phyloP scores from a whole-genome alignment of 2,888 invertebrate species.

The Latrodectus elegans region DNA sequence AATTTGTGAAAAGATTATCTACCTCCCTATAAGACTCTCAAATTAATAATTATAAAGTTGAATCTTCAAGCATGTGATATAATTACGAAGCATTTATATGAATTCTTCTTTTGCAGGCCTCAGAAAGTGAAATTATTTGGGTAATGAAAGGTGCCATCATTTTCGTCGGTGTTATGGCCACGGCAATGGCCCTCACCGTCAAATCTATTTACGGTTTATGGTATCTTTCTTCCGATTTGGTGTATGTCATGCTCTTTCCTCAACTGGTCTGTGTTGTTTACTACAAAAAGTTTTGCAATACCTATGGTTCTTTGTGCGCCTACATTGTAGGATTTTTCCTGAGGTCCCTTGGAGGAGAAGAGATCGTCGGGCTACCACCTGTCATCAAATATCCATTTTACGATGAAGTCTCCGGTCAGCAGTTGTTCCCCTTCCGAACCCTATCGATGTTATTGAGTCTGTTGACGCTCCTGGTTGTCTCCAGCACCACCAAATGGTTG shows the following conservation, averaged over 20 bases:
- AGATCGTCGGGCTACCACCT: conserved; percentile 86
- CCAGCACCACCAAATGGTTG: conserved; percentile 87
- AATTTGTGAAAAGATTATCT: no score
- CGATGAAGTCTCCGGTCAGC: conserved; percentile 80
- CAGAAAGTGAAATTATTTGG: conserved; percentile 94
- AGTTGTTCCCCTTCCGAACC: conserved; percentile 96
- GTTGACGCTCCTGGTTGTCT: conserved; percentile 85
- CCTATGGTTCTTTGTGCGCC: conserved; percentile 94
- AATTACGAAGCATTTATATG: no score
- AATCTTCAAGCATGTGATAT: no score
- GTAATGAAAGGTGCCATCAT: conserved; percentile 93
- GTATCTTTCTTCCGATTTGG: conserved; percentile 99
- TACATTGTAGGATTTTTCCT: conserved; percentile 87
- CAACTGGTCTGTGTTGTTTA: conserved; percentile 98
- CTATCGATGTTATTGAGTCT: conserved; percentile 93
- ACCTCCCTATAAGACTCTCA: no score
- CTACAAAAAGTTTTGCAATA: conserved; percentile 94
- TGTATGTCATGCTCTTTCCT: conserved; percentile 98
- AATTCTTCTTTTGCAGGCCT: conserved; percentile 80
- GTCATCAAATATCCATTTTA: conserved; percentile 87
- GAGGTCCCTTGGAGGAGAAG: conserved; percentile 91
- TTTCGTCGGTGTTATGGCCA: conserved; percentile 91
- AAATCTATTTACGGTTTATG: conserved; percentile 98
- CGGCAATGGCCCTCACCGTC: conserved; percentile 97
- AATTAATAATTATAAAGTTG: no score